A percentile compares a stretch with the other conserved stretches of the same genome.
These are phyloP conservation scores for Caretta caretta DNA, from an alignment of 2,113 vertebrate species.

Conservation along the genomic window DNA sequence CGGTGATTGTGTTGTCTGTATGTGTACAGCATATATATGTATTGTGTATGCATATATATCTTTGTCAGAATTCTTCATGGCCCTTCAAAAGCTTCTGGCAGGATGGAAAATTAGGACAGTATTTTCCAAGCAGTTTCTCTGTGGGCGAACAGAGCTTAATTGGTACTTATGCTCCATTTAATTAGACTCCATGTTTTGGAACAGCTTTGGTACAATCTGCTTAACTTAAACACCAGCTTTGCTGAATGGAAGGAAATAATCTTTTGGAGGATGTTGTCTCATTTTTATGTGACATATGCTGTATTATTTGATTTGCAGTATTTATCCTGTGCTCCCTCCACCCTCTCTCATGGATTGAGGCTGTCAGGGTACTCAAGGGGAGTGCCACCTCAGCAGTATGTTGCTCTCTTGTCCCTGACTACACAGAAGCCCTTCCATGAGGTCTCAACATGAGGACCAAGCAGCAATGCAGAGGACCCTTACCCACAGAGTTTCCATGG, in stretches of 20 bases:
- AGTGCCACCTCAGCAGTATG: no score
- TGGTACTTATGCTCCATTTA: conserved; percentile 15
- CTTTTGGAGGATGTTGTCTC: neutral
- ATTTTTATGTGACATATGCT: neutral
- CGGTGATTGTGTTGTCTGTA: rapidly evolving
- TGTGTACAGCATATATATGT: neutral
- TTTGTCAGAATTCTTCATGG: rapidly evolving
- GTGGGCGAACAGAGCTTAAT: neutral
- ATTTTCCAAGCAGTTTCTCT: conserved; percentile 1
- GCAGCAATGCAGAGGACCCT: neutral
- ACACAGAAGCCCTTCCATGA: no score
- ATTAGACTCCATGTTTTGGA: neutral
- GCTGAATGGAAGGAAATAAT: neutral
- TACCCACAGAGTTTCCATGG: neutral
- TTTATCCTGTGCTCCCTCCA: neutral
- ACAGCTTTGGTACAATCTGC: conserved; percentile 24
- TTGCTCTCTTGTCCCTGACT: neutral
- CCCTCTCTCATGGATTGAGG: no score
- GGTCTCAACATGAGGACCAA: neutral
- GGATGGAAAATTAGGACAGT: neutral
- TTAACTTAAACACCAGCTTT: neutral
- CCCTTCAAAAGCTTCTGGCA: neutral
- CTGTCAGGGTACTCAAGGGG: no score
- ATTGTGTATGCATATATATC: rapidly evolving
- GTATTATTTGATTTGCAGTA: rapidly evolving